Base-by-base conservation (phyloP, 2,797 vertebrate species). In the Sebastes hubbsi region DNA sequence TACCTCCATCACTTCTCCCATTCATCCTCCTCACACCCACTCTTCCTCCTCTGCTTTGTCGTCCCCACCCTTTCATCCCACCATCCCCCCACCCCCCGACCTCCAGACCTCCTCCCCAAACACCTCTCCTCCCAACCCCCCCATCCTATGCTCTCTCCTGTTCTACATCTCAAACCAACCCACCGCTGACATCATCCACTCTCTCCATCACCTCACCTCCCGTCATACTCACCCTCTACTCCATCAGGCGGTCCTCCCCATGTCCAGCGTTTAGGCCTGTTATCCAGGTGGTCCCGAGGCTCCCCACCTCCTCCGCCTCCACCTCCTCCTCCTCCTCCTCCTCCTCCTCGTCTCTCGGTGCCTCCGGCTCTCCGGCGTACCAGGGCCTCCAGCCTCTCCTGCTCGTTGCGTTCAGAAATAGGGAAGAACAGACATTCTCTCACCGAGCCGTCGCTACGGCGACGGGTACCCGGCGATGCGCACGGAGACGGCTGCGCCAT, bases 331-430 rank as follows among this genome's bases (percentile, higher is more conserved):
- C 25, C 25, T 25, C 64, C 87, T 52, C 77, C 79, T 59, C 82
- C 80, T 61, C 77, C 81, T 55, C 85, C 77, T 52, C 85, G 72
- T 62, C 67, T 80, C 20, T 95, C 94, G 90, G 96, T 82, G 88
- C 96, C 67, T 93, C 96, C 86, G 91, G 96, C 88, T 97, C 98
- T 85, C 76, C 97, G 92, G 36, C 96, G 96, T 88, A 99, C 97
- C 96, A 99, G 96, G 38, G 97, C 97, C 95, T 98, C 98, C 93
- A 99, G 96, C 79, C 97, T 95, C 89, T 98, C 98, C 98, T 99
- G 95, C 87, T 96, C 95, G 61, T 96, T 96, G 76, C 95, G 95
- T 96, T 96, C 96, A 55, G 93, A 94, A 60, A 96, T 90, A 52
- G 96, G 95, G 86, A 95, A 96, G 83, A 96, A 95, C 12, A 96